Evolutionary conservation across 2,888 invertebrate genomes (phyloP).

Genomic region (Phaonia tiefii): DNA sequence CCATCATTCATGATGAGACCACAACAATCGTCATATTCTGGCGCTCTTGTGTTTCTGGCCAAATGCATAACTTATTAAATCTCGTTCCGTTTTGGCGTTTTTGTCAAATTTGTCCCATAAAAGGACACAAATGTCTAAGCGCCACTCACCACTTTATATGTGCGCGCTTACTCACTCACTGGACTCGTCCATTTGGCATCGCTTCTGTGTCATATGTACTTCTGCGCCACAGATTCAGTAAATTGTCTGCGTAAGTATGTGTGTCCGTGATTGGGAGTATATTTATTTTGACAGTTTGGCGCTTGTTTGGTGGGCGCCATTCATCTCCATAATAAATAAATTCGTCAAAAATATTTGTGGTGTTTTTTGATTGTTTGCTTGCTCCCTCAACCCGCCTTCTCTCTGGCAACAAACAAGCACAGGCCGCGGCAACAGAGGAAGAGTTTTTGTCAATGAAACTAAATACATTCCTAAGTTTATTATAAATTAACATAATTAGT

Average conservation of each 20-base stretch:
- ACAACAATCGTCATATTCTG: slow-evolving; percentile 42
- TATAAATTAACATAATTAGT: slow-evolving; percentile 53
- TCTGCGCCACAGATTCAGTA: neutral
- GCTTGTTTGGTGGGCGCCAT: slow-evolving; percentile 78
- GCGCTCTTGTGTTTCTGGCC: slow-evolving; percentile 43
- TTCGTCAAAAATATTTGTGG: slow-evolving; percentile 73
- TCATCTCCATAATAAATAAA: slow-evolving; percentile 78
- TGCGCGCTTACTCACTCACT: slow-evolving; percentile 17
- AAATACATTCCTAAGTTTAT: slow-evolving; percentile 47
- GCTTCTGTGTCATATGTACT: slow-evolving; percentile 21
- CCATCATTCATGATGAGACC: slow-evolving; percentile 47
- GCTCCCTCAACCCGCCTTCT: no score
- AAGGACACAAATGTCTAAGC: slow-evolving; percentile 69
- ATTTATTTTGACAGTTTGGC: slow-evolving; percentile 52
- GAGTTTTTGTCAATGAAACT: slow-evolving; percentile 20
- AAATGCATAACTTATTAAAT: slow-evolving; percentile 67
- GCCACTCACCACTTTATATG: slow-evolving; percentile 66
- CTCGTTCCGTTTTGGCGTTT: slow-evolving; percentile 27
- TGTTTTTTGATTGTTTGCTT: slow-evolving; percentile 12
- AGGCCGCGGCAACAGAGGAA: no score
- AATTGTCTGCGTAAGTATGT: neutral
- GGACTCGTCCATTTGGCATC: slow-evolving; percentile 50
- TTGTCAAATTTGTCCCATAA: slow-evolving; percentile 69
- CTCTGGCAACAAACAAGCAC: no score
- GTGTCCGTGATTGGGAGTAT: neutral